Percentiles rank a stretch among this genome's conserved stretches.
These are phyloP conservation scores for Lagopus muta DNA, from an alignment of 2,113 vertebrate species.

Conservation along the genomic window DNA sequence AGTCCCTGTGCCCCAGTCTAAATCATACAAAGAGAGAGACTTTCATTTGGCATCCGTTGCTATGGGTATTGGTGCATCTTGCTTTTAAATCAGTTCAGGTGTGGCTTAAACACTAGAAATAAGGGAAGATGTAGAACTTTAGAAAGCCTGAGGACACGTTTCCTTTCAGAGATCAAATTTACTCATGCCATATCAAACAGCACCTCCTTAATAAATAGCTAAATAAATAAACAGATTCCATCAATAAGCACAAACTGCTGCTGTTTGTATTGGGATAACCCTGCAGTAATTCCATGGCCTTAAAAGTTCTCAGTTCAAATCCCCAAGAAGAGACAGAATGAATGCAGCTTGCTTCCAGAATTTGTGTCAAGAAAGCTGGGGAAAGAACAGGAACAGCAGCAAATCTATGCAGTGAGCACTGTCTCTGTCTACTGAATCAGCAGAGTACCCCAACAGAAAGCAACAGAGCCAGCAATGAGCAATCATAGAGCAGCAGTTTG, in stretches of 20 bases:
- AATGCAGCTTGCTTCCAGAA: not conserved
- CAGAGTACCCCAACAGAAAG: not conserved
- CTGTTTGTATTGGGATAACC: not conserved
- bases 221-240: no score
- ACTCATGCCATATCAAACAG: not conserved
- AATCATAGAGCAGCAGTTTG: not conserved
- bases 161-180: not conserved
- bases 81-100: conserved; percentile 1
- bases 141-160: not conserved
- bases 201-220: not conserved
- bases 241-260: not conserved
- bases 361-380: not conserved
- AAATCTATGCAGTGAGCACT: conserved; percentile 10
- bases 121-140: not conserved
- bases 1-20: not conserved
- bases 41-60: not conserved
- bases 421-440: conserved; percentile 44
- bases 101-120: conserved; percentile 1
- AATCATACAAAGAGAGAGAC: not conserved
- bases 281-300: not conserved
- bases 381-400: not conserved
- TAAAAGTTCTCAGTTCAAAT: not conserved
- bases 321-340: not conserved
- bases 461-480: not conserved
- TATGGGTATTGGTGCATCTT: not conserved